Conservation (phyloP, 2,888 invertebrate species). For the Ptychoptera albimana region DNA sequence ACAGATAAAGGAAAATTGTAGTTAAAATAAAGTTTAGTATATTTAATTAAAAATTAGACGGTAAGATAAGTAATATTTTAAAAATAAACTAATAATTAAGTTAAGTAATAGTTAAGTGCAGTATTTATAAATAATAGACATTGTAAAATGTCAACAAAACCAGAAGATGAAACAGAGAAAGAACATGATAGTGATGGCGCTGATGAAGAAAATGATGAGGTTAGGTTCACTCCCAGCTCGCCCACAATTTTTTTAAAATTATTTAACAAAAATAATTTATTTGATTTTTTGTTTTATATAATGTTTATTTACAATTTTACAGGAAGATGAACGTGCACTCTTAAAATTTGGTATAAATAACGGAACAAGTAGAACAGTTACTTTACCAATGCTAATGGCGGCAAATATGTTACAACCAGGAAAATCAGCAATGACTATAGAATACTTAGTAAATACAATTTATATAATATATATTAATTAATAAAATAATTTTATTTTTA, state of each 20-base stretch:
- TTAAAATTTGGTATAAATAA: conserved; percentile 26
- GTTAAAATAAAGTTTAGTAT: too few species aligned
- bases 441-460: conserved; percentile 44
- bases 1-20: too few species aligned
- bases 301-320: conserved; percentile 3
- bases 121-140: too few species aligned
- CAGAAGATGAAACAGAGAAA: conserved; percentile 24
- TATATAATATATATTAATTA: conserved; percentile 3
- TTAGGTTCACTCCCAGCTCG: not conserved
- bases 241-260: not conserved
- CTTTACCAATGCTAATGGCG: conserved; percentile 69
- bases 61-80: too few species aligned
- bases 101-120: too few species aligned
- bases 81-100: too few species aligned
- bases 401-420: conserved; percentile 75
- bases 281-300: not conserved
- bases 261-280: not conserved
- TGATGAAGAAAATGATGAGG: conserved; percentile 42
- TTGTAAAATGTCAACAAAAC: conserved; percentile 3
- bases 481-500: not conserved
- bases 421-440: conserved; percentile 71
- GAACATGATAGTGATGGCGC: conserved; percentile 36
- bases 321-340: conserved; percentile 13
- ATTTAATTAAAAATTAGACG: too few species aligned
- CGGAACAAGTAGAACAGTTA: conserved; percentile 45